Conservation (phyloP, 2,113 vertebrate species). For the Lota lota region DNA sequence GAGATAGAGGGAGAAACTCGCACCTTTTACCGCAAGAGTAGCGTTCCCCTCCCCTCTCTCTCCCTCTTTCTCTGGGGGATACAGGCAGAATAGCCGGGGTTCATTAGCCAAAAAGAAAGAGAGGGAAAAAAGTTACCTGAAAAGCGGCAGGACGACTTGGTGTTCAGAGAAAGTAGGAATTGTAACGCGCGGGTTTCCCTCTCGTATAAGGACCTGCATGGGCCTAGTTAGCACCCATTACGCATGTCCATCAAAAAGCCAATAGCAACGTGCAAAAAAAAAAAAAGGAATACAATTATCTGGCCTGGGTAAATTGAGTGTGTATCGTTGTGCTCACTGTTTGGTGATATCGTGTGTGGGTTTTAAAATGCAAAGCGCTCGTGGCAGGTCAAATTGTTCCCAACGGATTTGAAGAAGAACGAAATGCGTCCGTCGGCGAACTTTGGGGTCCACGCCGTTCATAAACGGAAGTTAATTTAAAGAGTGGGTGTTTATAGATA, state of each 20-base stretch:
- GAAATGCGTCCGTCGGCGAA: too few species aligned
- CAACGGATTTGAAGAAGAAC: constrained; percentile 45
- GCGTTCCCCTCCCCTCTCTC: constrained; percentile 43
- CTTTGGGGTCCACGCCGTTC: too few species aligned
- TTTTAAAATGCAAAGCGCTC: constrained; percentile 58
- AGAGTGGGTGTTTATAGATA: too few species aligned
- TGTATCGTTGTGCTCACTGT: constrained; percentile 55
- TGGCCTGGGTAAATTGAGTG: constrained; percentile 49
- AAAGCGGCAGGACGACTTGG: constrained; percentile 64
- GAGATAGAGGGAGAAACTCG: constrained; percentile 75
- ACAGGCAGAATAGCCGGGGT: constrained; percentile 74
- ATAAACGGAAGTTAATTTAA: too few species aligned
- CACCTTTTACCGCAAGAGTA: constrained; percentile 77
- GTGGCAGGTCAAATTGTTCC: constrained; percentile 47
- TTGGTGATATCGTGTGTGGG: neutral
- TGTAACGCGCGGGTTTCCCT: constrained; percentile 9
- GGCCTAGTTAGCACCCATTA: constrained; percentile 73
- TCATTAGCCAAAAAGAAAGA: constrained; percentile 74
- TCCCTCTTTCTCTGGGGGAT: constrained; percentile 73
- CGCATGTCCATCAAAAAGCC: constrained; percentile 72
- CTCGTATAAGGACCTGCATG: constrained; percentile 2
- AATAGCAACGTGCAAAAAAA: too few species aligned
- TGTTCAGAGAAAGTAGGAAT: constrained; percentile 52
- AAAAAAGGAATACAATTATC: constrained; percentile 56
- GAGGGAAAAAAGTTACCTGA: constrained; percentile 72